Evolutionary conservation across 2,113 vertebrate genomes (phyloP).

Genomic region (Holacanthus passer): DNA sequence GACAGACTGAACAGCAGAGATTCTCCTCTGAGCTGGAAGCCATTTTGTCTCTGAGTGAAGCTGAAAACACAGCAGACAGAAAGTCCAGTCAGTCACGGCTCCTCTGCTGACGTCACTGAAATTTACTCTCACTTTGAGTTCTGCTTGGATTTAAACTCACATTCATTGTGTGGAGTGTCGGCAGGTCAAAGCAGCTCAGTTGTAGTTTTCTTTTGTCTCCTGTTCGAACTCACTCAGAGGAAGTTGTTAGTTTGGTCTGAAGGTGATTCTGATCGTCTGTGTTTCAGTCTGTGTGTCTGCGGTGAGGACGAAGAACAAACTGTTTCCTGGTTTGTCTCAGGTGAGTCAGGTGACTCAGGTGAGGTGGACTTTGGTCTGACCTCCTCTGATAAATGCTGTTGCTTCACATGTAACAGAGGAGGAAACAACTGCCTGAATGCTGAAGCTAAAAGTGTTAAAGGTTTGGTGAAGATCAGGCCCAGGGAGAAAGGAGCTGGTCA

Average conservation of each 20-base stretch:
- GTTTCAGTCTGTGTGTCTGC: neutral
- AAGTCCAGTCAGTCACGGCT: neutral
- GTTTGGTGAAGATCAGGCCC: too few relatives aligned
- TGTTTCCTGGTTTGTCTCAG: neutral
- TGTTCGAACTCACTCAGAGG: neutral
- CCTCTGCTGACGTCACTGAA: neutral
- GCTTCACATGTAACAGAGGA: too few relatives aligned
- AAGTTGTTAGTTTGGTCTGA: neutral
- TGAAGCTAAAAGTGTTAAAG: too few relatives aligned
- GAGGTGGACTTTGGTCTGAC: too few relatives aligned
- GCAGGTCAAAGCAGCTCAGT: neutral
- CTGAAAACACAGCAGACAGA: slow-evolving; percentile 32
- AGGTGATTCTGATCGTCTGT: neutral
- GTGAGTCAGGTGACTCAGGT: too few relatives aligned
- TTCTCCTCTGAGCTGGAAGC: slow-evolving; percentile 15
- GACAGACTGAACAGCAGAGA: slow-evolving; percentile 36
- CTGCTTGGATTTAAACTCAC: slow-evolving; percentile 14
- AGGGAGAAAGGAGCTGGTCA: too few relatives aligned
- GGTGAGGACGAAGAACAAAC: neutral
- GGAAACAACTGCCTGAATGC: too few relatives aligned
- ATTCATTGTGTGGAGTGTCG: neutral
- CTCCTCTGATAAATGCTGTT: too few relatives aligned
- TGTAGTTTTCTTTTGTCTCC: neutral
- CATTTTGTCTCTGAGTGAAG: slow-evolving; percentile 11
- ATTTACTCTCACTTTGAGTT: neutral